Base-by-base conservation (phyloP, 1,140 invertebrate species). In the Psilanteris sp. region DNA sequence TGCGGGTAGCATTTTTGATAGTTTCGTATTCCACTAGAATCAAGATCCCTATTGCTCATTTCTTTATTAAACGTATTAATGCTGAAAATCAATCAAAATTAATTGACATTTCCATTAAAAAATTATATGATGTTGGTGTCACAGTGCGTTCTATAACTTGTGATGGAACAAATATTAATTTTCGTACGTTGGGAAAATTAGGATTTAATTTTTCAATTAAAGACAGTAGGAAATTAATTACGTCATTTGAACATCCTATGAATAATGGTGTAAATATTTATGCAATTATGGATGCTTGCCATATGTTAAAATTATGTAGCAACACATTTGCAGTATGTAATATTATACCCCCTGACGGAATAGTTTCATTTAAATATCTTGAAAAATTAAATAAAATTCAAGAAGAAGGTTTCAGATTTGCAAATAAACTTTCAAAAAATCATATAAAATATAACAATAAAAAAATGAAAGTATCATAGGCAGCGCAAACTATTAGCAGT, bases 271-370 rank as follows among this genome's bases (percentile, higher is more conserved):
- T 74, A 10, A 39, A 73, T 9, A 71, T 88, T 29, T 74, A 77
- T 43, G 34, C 79, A 14, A 76, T 88, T 43, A 36, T 84, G 20
- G 85, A 87, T 64, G 61, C 81, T 15, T 86, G 82, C 29, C 83
- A 87, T 52, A 80, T 86, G 74, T 36, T 87, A 4, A 85, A 88
- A 79, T 50, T 83, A 72, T 24, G 80, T 22, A 59, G 83, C 26
- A 86, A 85, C 64, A 55, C 78, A 11, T 77, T 84, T 29, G 78
- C 68, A 24, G 52, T 70, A 13, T 78, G 72, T 57, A 11, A 7
- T 1, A 48, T 48, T 9, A 48, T 7, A 22, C 7, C 44, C 11
- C 14, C 29, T n/a, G 4, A 6, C 1, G 44, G 44, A 48, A 11
- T 8, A 11, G 22, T 11, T 26, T 26, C 18, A 15, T 22, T 15